phyloP scores from a whole-genome alignment of 2,797 vertebrate genomes.

The Xyrichtys novacula region DNA sequence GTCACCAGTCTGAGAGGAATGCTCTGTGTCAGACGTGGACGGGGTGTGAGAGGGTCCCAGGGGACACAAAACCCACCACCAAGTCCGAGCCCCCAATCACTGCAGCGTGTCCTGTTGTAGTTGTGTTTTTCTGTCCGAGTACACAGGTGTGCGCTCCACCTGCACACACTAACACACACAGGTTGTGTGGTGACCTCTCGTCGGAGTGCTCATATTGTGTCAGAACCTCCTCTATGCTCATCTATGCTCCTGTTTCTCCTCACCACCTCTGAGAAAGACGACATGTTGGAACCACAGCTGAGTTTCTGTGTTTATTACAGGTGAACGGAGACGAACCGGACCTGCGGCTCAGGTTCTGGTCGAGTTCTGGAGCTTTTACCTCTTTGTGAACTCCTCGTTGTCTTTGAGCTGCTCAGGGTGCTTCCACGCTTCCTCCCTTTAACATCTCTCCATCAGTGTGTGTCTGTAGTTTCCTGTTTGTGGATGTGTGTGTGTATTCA shows the following conservation, averaged over 20 bases:
- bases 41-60: slow-evolving; percentile 41
- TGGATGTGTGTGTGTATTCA: too few relatives aligned
- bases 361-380: too few relatives aligned
- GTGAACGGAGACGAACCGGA: not conserved
- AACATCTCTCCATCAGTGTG: too few relatives aligned
- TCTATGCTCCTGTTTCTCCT: not conserved
- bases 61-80: slow-evolving; percentile 61
- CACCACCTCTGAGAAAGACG: not conserved
- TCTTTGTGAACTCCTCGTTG: too few relatives aligned
- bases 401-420: too few relatives aligned
- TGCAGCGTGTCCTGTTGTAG: slow-evolving; percentile 13
- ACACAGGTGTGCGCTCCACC: slow-evolving; percentile 37
- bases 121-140: slow-evolving; percentile 21
- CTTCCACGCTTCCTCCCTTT: too few relatives aligned
- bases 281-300: slow-evolving; percentile 7
- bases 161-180: not conserved
- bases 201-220: slow-evolving; percentile 11
- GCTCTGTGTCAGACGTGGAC: slow-evolving; percentile 67
- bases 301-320: not conserved
- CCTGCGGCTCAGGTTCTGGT: not conserved
- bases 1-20: slow-evolving; percentile 74
- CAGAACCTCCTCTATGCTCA: slow-evolving; percentile 13
- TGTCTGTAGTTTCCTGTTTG: too few relatives aligned
- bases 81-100: slow-evolving; percentile 26
- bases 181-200: not conserved